phyloP scores from a whole-genome alignment of 2,113 vertebrate genomes.

The Struthio camelus region DNA sequence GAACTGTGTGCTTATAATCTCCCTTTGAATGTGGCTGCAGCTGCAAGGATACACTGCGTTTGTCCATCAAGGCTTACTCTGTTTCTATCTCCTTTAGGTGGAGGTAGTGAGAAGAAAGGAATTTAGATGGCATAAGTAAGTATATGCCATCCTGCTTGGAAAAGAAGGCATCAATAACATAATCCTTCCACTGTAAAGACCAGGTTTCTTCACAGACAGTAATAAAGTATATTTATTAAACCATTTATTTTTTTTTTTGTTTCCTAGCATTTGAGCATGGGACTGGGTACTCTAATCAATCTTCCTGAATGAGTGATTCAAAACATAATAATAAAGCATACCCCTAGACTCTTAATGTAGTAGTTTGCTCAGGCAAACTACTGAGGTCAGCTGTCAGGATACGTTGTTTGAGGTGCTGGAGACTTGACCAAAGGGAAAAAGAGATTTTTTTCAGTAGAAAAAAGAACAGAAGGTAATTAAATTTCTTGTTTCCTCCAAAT shows the following conservation, averaged over 20 bases:
- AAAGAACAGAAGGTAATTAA: neutral
- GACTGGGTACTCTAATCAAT: neutral
- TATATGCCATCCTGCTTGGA: neutral
- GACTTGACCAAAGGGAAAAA: neutral
- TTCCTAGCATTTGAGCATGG: neutral
- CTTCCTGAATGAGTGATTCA: neutral
- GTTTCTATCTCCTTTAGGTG: neutral
- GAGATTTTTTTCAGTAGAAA: neutral
- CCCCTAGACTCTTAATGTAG: neutral
- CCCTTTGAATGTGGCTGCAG: neutral
- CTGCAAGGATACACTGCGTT: neutral
- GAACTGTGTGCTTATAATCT: neutral
- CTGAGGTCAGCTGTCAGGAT: neutral
- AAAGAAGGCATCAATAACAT: neutral
- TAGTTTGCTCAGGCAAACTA: too few relatives aligned
- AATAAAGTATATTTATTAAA: neutral
- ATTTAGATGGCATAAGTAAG: neutral
- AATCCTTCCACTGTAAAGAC: neutral
- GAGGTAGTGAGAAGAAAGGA: neutral
- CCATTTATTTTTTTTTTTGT: neutral
- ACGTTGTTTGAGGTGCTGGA: neutral
- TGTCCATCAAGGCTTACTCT: neutral
- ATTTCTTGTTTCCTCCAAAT: neutral
- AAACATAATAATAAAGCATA: neutral
- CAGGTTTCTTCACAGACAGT: neutral